Conservation (phyloP, 1,140 invertebrate species). For the Chironomus striatipennis region DNA sequence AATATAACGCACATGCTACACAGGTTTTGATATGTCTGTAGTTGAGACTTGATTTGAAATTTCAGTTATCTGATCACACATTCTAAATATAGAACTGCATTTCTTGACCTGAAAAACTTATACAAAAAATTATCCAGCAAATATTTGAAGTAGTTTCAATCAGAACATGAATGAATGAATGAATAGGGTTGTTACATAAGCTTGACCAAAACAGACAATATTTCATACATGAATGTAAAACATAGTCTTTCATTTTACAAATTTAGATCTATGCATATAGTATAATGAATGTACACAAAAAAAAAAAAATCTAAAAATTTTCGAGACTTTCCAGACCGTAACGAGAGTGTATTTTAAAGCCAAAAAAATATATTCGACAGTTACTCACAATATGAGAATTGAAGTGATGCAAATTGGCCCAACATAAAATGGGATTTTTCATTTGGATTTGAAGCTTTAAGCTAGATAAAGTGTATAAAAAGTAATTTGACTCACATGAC, state of each 20-base stretch:
- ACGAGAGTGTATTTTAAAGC: background rate
- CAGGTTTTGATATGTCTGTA: too few species aligned
- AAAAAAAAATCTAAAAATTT: background rate
- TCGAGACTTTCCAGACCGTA: conserved; percentile 4
- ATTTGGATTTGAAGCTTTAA: background rate
- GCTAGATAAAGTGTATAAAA: background rate
- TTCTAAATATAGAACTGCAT: too few species aligned
- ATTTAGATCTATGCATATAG: background rate
- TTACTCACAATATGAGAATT: background rate
- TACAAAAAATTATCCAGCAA: too few species aligned
- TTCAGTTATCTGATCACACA: too few species aligned
- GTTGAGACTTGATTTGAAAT: too few species aligned
- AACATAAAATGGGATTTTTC: background rate
- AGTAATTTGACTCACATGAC: background rate
- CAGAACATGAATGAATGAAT: too few species aligned
- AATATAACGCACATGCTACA: too few species aligned
- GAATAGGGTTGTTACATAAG: too few species aligned
- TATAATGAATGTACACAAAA: background rate
- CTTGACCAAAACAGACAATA: too few species aligned
- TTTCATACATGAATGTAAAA: background rate
- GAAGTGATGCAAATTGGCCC: background rate
- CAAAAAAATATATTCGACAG: background rate
- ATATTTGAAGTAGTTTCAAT: too few species aligned
- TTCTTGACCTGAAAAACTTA: too few species aligned
- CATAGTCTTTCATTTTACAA: background rate